A percentile compares a stretch with the other conserved stretches of the same genome.
phyloP scores from a whole-genome alignment of 2,888 invertebrate species.

The Silvanus unidentatus region DNA sequence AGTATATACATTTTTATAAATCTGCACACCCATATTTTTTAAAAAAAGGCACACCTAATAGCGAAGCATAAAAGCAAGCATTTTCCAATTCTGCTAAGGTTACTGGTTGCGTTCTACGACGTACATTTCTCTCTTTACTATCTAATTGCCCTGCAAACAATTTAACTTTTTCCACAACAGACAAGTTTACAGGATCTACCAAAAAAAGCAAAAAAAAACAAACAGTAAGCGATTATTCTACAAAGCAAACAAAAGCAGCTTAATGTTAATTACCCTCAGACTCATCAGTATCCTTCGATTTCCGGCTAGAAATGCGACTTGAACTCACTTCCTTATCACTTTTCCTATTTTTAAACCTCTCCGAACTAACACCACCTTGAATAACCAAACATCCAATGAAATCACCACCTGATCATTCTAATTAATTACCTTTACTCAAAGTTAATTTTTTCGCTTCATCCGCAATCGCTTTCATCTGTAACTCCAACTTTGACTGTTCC shows the following conservation, averaged over 20 bases:
- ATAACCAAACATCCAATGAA: not conserved
- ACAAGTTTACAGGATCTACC: too few relatives aligned
- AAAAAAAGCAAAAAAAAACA: too few relatives aligned
- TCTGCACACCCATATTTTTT: too few relatives aligned
- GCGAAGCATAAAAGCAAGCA: slow-evolving; percentile 37
- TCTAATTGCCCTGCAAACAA: too few relatives aligned
- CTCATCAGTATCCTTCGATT: not conserved
- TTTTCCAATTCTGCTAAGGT: slow-evolving; percentile 59
- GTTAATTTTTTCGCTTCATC: slow-evolving; percentile 43
- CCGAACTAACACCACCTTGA: not conserved
- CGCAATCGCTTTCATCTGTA: slow-evolving; percentile 54
- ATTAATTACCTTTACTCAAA: slow-evolving; percentile 50
- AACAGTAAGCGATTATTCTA: too few relatives aligned
- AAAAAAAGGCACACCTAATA: slow-evolving; percentile 37
- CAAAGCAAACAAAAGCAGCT: too few relatives aligned
- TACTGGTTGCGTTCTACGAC: slow-evolving; percentile 60
- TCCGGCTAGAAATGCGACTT: not conserved
- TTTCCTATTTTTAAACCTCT: not conserved
- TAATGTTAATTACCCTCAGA: too few relatives aligned
- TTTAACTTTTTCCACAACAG: too few relatives aligned
- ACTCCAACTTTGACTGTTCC: slow-evolving; percentile 49
- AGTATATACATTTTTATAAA: too few relatives aligned
- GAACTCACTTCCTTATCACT: not conserved
- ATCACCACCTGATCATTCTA: too few relatives aligned
- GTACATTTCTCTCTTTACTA: too few relatives aligned